Percentiles rank a stretch among this genome's conserved stretches.
Evolutionary conservation across 2,888 invertebrate species (phyloP).

Genomic region (Meliscaeva auricollis): DNA sequence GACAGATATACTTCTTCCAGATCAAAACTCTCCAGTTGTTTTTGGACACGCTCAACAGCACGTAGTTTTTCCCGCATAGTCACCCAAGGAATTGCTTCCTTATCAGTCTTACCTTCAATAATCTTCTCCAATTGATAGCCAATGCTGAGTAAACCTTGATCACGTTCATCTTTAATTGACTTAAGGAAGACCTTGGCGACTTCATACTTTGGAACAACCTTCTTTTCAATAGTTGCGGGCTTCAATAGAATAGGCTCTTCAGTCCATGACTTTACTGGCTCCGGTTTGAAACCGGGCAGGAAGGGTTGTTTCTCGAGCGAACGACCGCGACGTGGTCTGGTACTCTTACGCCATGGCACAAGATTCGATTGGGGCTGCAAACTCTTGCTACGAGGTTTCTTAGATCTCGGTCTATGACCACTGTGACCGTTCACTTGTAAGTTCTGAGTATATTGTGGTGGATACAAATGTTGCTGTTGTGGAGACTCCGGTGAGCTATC

Average conservation of each 20-base stretch:
- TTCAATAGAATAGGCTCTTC: constrained; percentile 87
- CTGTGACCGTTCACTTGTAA: constrained; percentile 80
- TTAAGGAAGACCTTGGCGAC: constrained; percentile 84
- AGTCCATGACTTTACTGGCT: constrained; percentile 86
- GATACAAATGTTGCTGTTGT: constrained; percentile 76
- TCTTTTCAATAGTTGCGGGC: constrained; percentile 85
- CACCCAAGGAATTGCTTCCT: constrained; percentile 83
- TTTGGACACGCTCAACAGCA: constrained; percentile 83
- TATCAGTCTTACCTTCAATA: constrained; percentile 82
- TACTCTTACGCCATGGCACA: constrained; percentile 83
- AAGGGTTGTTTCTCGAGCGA: constrained; percentile 84
- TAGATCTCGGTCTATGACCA: constrained; percentile 81
- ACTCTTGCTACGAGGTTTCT: constrained; percentile 83
- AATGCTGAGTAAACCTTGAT: constrained; percentile 82
- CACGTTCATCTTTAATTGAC: constrained; percentile 85
- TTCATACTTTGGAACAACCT: constrained; percentile 85
- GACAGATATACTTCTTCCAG: constrained; percentile 84
- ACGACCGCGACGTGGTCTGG: constrained; percentile 83
- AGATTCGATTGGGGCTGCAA: constrained; percentile 82
- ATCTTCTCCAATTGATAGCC: constrained; percentile 83
- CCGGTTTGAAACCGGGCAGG: constrained; percentile 82
- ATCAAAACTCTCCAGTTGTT: constrained; percentile 82
- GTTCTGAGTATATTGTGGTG: constrained; percentile 80
- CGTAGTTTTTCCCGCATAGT: constrained; percentile 83
- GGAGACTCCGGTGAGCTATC: constrained; percentile 82